Conservation (phyloP, 2,888 invertebrate genomes). For the Agrotis clavis region DNA sequence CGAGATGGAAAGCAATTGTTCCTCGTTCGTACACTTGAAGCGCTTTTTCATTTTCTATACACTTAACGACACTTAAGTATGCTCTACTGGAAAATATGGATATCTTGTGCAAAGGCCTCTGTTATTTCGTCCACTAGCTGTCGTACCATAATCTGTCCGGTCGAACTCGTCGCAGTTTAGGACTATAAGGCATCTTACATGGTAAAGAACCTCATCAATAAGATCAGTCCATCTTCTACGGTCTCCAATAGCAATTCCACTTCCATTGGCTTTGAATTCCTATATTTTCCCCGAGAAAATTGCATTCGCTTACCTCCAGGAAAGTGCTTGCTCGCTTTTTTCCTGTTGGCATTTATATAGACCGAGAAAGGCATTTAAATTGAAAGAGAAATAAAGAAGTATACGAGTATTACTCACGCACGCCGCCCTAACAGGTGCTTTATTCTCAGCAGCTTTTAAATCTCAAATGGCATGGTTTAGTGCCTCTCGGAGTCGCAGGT, state of each 20-base stretch:
- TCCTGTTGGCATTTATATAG: background rate
- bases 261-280: too few relatives aligned
- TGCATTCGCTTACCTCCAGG: background rate
- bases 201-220: background rate
- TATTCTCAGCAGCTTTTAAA: constrained; percentile 47
- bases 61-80: too few relatives aligned
- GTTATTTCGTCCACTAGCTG: too few relatives aligned
- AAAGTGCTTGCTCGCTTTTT: background rate
- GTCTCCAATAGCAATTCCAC: background rate
- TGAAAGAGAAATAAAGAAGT: constrained; percentile 25
- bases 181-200: too few relatives aligned
- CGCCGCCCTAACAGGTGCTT: constrained; percentile 36
- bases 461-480: constrained; percentile 49
- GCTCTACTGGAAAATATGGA: too few relatives aligned
- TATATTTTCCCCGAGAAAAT: background rate
- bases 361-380: constrained; percentile 8
- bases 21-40: too few relatives aligned
- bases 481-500: constrained; percentile 14
- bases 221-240: background rate
- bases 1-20: too few relatives aligned
- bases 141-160: background rate
- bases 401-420: background rate
- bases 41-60: too few relatives aligned
- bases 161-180: background rate
- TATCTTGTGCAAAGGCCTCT: too few relatives aligned